Base-by-base conservation (phyloP, 2,113 vertebrate species). In the Micromys minutus region DNA sequence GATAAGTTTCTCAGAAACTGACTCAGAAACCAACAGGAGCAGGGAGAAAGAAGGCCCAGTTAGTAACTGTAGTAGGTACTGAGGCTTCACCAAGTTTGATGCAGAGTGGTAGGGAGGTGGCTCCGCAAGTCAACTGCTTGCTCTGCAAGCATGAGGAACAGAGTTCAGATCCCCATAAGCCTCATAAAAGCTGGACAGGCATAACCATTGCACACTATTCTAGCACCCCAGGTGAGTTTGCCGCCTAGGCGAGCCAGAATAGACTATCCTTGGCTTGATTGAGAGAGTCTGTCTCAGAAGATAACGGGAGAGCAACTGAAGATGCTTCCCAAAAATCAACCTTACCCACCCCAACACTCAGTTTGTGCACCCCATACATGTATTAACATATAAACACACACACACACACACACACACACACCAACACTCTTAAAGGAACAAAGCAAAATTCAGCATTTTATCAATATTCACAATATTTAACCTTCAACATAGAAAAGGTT, bases 401-500 rank as follows among this genome's bases (percentile, higher is more conserved):
- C 31, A 36, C 17, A 22, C 8, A 12, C 34, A 55, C 45, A n/a
- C 34, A 55, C 8, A 1, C 42, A 76, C 24, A 31, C 12, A 2
- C 69, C 26, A 89, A 77, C 45, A 81, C 50, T 59, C 89, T 96
- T 77, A 91, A 83, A 89, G 61, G 34, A 91, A 92, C 0, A 90
- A 22, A 92, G 88, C 55, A 86, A 96, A 95, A 93, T 39, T n/a
- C 45, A 94, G 59, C 16, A 63, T 34, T 55, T 47, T 71, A 92
- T 42, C 24, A 93, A 93, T 8, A 15, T 76, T 91, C 65, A 93
- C 19, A 87, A 93, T 45, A 59, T 76, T 4, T 84, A 57, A 77
- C 11, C 75, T 69, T 69, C 75, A 85, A n/a, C 67, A 83, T 80
- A 90, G 87, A 81, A 36, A 83, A 72, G 74, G 47, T 45, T 69